phyloP scores from a whole-genome alignment of 64 coral and sea anemone genomes.

The Astreopora myriophthalma region DNA sequence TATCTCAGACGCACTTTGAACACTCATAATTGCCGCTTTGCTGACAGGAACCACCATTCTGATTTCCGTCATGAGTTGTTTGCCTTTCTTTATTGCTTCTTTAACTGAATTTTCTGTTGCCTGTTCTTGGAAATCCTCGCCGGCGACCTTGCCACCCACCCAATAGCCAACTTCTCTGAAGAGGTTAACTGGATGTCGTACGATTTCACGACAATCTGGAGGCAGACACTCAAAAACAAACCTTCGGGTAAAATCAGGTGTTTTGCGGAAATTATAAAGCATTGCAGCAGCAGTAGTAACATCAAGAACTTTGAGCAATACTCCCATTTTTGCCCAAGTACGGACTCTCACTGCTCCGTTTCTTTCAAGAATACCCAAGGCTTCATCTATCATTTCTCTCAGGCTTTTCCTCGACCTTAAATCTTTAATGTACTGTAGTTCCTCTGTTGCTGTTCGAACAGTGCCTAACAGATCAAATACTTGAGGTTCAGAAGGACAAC shows the following conservation, averaged over 20 bases:
- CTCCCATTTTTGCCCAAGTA: not conserved
- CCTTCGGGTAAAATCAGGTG: not conserved
- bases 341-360: slow-evolving; percentile 10
- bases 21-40: not conserved
- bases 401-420: not conserved
- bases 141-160: not conserved
- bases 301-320: not conserved
- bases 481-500: not conserved
- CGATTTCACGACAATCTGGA: not conserved
- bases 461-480: slow-evolving; percentile 5
- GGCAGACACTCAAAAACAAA: not conserved
- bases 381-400: not conserved
- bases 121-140: not conserved
- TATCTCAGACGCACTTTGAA: slow-evolving; percentile 43
- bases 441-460: not conserved
- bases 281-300: not conserved
- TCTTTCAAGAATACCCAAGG: not conserved
- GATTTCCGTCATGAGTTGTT: not conserved
- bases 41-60: not conserved
- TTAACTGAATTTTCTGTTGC: not conserved
- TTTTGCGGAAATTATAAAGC: not conserved
- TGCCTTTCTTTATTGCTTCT: not conserved
- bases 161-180: not conserved
- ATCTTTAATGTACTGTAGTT: not conserved
- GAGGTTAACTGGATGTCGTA: not conserved